These are phyloP conservation scores for Oncorhynchus mykiss DNA, from an alignment of 2,113 vertebrate species.

Conservation along the genomic window DNA sequence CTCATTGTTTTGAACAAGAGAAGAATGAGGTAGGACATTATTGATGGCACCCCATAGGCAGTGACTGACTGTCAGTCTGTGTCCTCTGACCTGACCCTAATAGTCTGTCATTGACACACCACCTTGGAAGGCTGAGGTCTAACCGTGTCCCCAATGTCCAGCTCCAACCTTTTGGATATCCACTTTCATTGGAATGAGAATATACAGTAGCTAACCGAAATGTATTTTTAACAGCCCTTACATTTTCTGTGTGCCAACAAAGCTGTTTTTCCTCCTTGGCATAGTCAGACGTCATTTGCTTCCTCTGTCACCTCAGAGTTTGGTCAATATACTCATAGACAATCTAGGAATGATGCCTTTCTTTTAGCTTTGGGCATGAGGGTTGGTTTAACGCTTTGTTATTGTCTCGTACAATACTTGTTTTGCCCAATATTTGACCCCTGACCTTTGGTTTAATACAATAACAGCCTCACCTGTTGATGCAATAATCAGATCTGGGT, in stretches of 20 bases:
- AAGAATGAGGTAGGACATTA: background rate
- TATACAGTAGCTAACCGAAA: background rate
- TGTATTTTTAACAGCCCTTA: conserved; percentile 18
- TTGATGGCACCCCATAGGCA: background rate
- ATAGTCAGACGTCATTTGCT: conserved; percentile 26
- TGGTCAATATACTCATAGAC: too few relatives aligned
- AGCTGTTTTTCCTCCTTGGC: conserved; percentile 27
- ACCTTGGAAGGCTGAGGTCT: background rate
- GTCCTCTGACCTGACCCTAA: background rate
- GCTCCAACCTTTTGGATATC: too few relatives aligned
- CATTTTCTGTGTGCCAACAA: conserved; percentile 9
- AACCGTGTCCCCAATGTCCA: too few relatives aligned
- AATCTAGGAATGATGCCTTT: too few relatives aligned
- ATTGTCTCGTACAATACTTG: too few relatives aligned
- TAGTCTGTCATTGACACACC: background rate
- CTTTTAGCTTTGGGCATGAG: too few relatives aligned
- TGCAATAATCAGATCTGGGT: too few relatives aligned
- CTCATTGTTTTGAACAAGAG: background rate
- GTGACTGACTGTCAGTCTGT: background rate
- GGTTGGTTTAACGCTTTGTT: too few relatives aligned
- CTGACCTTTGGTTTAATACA: too few relatives aligned
- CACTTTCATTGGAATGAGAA: too few relatives aligned
- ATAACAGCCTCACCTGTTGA: too few relatives aligned
- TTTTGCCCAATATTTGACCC: too few relatives aligned
- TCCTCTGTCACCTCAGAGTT: conserved; percentile 33